Conservation (phyloP, 1,140 invertebrate species). For the Drosophila willistoni region DNA sequence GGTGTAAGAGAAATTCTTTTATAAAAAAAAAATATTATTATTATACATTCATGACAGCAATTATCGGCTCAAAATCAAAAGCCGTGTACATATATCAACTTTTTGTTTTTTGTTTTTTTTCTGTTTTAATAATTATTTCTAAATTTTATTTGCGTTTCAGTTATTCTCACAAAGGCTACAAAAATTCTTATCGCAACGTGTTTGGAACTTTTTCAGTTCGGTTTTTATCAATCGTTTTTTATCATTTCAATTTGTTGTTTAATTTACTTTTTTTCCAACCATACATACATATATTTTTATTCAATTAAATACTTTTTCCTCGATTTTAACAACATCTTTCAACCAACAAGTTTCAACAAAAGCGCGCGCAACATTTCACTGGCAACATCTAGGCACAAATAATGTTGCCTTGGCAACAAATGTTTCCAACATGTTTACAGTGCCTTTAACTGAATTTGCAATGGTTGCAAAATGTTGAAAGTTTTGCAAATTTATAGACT, state of each 20-base stretch:
- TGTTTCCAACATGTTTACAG: slow-evolving; percentile 37
- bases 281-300: slow-evolving; percentile 46
- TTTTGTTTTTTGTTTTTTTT: slow-evolving; percentile 23
- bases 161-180: slow-evolving; percentile 16
- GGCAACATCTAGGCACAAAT: slow-evolving; percentile 26
- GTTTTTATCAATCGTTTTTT: slow-evolving; percentile 41
- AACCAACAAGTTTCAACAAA: slow-evolving; percentile 55
- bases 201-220: slow-evolving; percentile 45
- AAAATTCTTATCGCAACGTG: slow-evolving; percentile 42
- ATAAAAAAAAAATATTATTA: slow-evolving; percentile 40
- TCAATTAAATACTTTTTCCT: slow-evolving; percentile 47
- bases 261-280: slow-evolving; percentile 58
- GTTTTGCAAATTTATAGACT: not conserved
- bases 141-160: slow-evolving; percentile 30
- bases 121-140: slow-evolving; percentile 30
- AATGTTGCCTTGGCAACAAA: slow-evolving; percentile 35
- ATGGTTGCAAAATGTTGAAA: not conserved
- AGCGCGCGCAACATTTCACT: slow-evolving; percentile 56
- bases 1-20: slow-evolving; percentile 35
- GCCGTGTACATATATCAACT: slow-evolving; percentile 38
- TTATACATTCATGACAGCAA: slow-evolving; percentile 79
- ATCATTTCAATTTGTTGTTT: slow-evolving; percentile 36
- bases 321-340: slow-evolving; percentile 46
- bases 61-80: slow-evolving; percentile 73
- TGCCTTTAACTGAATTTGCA: slow-evolving; percentile 9